These are phyloP conservation scores for Gymnocypris eckloni DNA, from an alignment of 2,797 vertebrate genomes.

Conservation along the genomic window DNA sequence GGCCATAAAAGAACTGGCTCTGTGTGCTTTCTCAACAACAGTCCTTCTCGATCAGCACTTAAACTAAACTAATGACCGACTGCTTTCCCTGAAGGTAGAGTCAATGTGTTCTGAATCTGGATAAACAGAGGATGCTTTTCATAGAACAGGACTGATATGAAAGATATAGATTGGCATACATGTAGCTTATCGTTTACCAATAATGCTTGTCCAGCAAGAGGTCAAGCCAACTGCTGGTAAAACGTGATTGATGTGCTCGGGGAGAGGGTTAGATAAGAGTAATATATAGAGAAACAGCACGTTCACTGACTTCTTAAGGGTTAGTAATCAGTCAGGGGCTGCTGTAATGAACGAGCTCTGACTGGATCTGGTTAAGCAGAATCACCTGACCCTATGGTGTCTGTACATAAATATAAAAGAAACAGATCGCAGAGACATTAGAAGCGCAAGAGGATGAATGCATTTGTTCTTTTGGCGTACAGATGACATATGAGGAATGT, in stretches of 20 bases:
- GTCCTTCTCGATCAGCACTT: conserved; percentile 47
- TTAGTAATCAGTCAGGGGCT: background rate
- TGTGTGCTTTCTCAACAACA: conserved; percentile 37
- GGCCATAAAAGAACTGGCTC: conserved; percentile 54
- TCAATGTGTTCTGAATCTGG: conserved; percentile 9
- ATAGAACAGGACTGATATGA: conserved; percentile 6
- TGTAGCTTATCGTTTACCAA: conserved; percentile 23
- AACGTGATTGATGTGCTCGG: conserved; percentile 1
- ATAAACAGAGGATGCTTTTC: conserved; percentile 20
- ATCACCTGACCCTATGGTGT: conserved; percentile 34
- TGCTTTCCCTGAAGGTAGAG: background rate
- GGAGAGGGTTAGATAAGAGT: conserved; percentile 2
- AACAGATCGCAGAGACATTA: conserved; percentile 1
- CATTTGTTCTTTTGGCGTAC: conserved; percentile 20
- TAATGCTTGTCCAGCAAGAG: conserved; percentile 1
- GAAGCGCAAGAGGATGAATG: background rate
- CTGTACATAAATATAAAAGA: background rate
- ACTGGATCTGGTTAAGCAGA: conserved; percentile 17
- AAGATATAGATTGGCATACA: conserved; percentile 32
- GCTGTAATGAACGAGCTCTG: conserved; percentile 16
- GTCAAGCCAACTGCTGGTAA: conserved; percentile 7
- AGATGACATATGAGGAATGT: conserved; percentile 18
- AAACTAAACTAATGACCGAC: conserved; percentile 38
- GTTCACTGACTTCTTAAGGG: background rate
- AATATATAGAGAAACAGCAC: background rate